Conservation (phyloP, 2,888 invertebrate species). For the Antheraea yamamai region DNA sequence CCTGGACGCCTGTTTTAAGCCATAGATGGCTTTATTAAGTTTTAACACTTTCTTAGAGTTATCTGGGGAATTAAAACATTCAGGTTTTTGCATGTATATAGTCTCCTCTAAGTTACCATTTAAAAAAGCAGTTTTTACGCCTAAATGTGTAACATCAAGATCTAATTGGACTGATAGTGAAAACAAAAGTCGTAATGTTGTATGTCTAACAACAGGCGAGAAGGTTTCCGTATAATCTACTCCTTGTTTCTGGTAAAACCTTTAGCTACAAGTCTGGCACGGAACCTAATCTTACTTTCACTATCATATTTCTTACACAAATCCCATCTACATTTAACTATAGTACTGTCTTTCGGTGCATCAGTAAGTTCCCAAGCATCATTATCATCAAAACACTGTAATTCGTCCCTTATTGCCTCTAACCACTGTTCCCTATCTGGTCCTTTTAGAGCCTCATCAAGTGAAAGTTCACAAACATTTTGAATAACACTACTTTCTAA, state of each 20-base stretch:
- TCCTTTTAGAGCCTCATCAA: constrained; percentile 23
- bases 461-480: constrained; percentile 8
- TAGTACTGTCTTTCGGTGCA: constrained; percentile 7
- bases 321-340: neutral
- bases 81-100: constrained; percentile 19
- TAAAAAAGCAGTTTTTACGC: no score
- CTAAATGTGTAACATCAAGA: no score
- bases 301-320: neutral
- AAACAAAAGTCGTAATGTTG: neutral
- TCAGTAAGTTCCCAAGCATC: constrained; percentile 33
- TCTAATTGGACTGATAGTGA: neutral
- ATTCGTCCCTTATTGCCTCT: constrained; percentile 27
- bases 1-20: no score
- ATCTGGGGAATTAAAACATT: constrained; percentile 18
- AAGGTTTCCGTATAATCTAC: neutral
- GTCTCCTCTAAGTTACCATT: neutral
- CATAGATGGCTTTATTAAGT: constrained; percentile 22
- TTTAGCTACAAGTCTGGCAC: neutral
- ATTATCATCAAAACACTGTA: constrained; percentile 32
- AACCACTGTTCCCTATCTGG: constrained; percentile 30
- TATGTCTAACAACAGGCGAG: neutral
- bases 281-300: neutral
- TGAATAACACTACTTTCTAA: neutral
- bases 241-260: neutral
- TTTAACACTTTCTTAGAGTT: constrained; percentile 20